Evolutionary conservation across 1,140 invertebrate species (phyloP).

Genomic region (Elysia chlorotica): DNA sequence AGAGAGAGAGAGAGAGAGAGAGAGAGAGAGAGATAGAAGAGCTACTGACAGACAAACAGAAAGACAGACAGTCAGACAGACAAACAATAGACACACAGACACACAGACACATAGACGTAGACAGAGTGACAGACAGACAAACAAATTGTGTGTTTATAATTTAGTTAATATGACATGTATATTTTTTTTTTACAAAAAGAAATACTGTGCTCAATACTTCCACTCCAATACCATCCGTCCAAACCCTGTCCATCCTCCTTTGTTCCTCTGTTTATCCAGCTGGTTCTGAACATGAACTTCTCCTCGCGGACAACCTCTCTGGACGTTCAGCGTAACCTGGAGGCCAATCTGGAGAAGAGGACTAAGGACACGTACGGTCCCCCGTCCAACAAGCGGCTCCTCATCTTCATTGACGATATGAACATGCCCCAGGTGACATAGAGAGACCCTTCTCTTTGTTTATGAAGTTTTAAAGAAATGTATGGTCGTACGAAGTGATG

Average conservation of each 20-base stretch:
- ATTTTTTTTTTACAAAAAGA: no score
- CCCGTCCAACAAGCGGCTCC: slow-evolving; percentile 80
- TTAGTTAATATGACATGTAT: no score
- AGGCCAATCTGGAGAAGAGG: slow-evolving; percentile 81
- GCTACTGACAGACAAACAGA: neutral
- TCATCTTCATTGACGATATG: slow-evolving; percentile 89
- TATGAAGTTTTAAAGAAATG: no score
- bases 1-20: slow-evolving; percentile 15
- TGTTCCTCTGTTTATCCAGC: no score
- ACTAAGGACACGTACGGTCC: slow-evolving; percentile 86
- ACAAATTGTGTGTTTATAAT: neutral
- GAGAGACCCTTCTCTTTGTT: no score
- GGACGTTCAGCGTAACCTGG: slow-evolving; percentile 82
- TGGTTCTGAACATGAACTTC: slow-evolving; percentile 80
- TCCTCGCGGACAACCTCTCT: slow-evolving; percentile 84
- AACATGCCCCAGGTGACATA: slow-evolving; percentile 91
- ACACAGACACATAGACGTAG: neutral
- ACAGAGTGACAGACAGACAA: neutral
- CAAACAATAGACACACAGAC: neutral
- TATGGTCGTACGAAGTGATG: no score
- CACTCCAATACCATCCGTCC: no score
- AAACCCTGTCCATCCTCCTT: no score
- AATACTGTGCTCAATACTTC: neutral
- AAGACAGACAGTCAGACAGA: neutral
- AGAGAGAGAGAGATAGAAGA: slow-evolving; percentile 4